These are phyloP conservation scores for Bufo bufo DNA, from an alignment of 2,113 vertebrate species.

Conservation along the genomic window DNA sequence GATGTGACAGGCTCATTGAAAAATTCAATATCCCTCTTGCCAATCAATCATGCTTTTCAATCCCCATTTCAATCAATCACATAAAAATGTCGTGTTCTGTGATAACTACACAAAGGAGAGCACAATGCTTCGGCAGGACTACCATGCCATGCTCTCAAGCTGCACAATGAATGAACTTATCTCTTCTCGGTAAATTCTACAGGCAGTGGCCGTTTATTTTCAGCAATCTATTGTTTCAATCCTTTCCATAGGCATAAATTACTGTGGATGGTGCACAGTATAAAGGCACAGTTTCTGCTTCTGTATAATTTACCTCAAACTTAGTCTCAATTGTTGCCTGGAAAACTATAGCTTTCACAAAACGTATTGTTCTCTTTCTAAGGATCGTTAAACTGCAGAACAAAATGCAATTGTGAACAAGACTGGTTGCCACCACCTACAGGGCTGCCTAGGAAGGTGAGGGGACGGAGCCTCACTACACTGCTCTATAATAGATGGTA, in stretches of 20 bases:
- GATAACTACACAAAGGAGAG: conserved; percentile 55
- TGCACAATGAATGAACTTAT: conserved; percentile 41
- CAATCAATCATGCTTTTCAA: conserved; percentile 58
- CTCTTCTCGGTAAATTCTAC: conserved; percentile 45
- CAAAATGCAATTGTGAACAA: too few relatives aligned
- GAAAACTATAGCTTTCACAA: not conserved
- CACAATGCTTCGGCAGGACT: conserved; percentile 36
- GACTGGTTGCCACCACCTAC: too few relatives aligned
- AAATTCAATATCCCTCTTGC: conserved; percentile 58
- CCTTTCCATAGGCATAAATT: conserved; percentile 20
- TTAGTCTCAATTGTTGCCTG: not conserved
- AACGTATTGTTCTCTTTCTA: not conserved
- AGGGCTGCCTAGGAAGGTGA: too few relatives aligned
- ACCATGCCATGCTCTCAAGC: conserved; percentile 31
- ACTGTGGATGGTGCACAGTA: not conserved
- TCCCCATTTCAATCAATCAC: conserved; percentile 57
- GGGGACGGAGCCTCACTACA: too few relatives aligned
- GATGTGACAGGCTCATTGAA: conserved; percentile 59
- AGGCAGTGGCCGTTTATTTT: conserved; percentile 27
- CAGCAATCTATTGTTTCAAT: conserved; percentile 47
- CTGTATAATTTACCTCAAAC: conserved; percentile 1
- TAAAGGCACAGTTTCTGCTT: conserved; percentile 11
- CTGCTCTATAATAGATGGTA: too few relatives aligned
- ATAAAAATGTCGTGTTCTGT: conserved; percentile 53
- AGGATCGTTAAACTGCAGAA: not conserved